These are phyloP conservation scores for Shargacucullia verbasci DNA, from an alignment of 2,888 invertebrate species.

Conservation along the genomic window DNA sequence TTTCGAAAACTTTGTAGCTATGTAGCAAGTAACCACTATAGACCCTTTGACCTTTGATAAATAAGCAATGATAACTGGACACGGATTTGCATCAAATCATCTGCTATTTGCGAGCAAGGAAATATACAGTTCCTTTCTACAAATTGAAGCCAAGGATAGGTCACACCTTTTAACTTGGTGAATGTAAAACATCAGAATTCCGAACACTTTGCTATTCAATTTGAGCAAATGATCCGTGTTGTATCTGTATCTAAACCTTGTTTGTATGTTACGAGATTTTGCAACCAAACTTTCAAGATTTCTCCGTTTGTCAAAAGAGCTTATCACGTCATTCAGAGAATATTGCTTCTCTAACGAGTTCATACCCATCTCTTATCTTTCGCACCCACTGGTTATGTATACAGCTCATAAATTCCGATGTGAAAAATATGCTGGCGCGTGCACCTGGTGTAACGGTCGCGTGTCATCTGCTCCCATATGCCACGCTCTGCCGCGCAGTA, in stretches of 20 bases:
- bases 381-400: constrained; percentile 36
- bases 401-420: constrained; percentile 47
- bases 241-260: constrained; percentile 13
- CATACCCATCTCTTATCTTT: constrained; percentile 39
- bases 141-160: constrained; percentile 55
- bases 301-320: no score
- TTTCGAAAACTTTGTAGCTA: no score
- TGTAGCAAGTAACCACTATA: no score
- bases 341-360: constrained; percentile 12
- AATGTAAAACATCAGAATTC: constrained; percentile 49
- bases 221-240: constrained; percentile 45
- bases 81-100: constrained; percentile 19
- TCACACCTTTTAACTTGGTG: constrained; percentile 47
- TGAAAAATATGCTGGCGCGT: constrained; percentile 58
- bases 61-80: neutral
- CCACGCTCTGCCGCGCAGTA: constrained; percentile 79
- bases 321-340: no score
- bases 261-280: constrained; percentile 1
- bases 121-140: constrained; percentile 51
- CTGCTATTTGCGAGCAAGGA: constrained; percentile 36
- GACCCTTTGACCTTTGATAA: no score
- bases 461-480: constrained; percentile 88
- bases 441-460: constrained; percentile 88
- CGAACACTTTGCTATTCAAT: constrained; percentile 32
- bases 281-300: no score